Conservation (phyloP, 2,113 vertebrate species). For the Dryoscopus gambensis region DNA sequence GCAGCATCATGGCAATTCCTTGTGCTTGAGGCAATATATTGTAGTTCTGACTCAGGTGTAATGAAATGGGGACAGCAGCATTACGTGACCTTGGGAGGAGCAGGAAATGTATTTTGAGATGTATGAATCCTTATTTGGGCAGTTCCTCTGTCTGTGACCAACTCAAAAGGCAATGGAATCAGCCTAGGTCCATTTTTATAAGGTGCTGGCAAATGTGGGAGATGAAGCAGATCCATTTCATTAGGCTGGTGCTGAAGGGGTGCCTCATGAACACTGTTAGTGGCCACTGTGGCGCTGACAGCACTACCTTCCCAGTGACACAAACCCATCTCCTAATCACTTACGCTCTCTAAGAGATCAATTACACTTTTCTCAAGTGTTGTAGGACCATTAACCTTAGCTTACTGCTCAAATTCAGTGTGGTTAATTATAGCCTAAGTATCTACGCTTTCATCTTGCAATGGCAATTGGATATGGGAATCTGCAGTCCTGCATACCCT, state of each 20-base stretch:
- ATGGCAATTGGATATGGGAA: not conserved
- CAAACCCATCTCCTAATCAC: slow-evolving; percentile 30
- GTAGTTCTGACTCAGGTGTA: not conserved
- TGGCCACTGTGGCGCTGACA: slow-evolving; percentile 13
- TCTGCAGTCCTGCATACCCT: not conserved
- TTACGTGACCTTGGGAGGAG: not conserved
- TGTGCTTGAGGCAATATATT: not conserved
- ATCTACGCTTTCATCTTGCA: not conserved
- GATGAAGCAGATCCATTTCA: not conserved
- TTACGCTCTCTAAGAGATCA: slow-evolving; percentile 13
- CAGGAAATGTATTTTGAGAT: not conserved
- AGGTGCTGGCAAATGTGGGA: not conserved
- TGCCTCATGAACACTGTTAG: not conserved
- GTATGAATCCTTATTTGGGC: not conserved
- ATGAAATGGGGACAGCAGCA: not conserved
- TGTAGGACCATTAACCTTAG: slow-evolving; percentile 53
- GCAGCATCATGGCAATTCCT: fast-evolving
- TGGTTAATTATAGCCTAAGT: slow-evolving; percentile 2
- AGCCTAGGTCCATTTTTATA: not conserved
- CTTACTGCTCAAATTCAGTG: slow-evolving; percentile 23
- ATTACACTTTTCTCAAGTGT: slow-evolving; percentile 38
- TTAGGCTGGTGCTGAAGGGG: not conserved
- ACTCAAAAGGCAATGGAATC: not conserved
- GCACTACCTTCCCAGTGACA: not conserved
- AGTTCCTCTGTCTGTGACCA: not conserved